A percentile compares a stretch with the other conserved stretches of the same genome.
Conservation (phyloP, 1,140 invertebrate genomes). For the Heliconius melpomene region DNA sequence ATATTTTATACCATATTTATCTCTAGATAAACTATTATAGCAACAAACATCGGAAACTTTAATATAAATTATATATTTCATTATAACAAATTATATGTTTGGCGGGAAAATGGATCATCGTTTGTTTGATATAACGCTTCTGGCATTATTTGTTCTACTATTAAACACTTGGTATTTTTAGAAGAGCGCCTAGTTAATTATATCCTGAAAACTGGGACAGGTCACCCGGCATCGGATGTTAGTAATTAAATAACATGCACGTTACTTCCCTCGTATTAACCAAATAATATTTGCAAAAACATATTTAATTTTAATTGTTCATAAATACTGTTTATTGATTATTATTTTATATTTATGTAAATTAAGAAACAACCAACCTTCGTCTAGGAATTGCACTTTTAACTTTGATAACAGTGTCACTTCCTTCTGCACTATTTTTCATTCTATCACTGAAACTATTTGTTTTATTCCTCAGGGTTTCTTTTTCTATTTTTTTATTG, state of each 20-base stretch:
- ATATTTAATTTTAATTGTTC: conserved; percentile 11
- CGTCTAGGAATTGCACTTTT: conserved; percentile 75
- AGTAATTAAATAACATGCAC: conserved; percentile 36
- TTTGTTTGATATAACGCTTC: not conserved
- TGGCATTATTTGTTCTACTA: not conserved
- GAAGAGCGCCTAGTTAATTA: conserved; percentile 57
- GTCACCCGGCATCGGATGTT: conserved; percentile 34
- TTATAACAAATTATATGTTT: not conserved
- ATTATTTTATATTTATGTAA: not conserved
- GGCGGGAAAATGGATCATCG: not conserved
- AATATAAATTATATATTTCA: not conserved
- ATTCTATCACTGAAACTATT: conserved; percentile 62
- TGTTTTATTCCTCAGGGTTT: conserved; percentile 51
- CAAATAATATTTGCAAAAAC: not conserved
- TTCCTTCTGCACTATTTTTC: conserved; percentile 52
- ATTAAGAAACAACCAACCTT: conserved; percentile 51
- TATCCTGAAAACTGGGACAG: conserved; percentile 61
- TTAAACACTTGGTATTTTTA: conserved; percentile 49
- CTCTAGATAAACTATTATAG: not conserved
- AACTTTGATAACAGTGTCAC: conserved; percentile 69
- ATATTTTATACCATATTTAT: not conserved
- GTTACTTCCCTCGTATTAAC: not conserved
- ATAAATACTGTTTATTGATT: not conserved
- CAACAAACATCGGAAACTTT: not conserved
- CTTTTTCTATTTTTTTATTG: conserved; percentile 40